A percentile compares a stretch with the other conserved stretches of the same genome.
phyloP scores from a whole-genome alignment of 2,888 invertebrate genomes.

The Mongoloraphidia duomilia region DNA sequence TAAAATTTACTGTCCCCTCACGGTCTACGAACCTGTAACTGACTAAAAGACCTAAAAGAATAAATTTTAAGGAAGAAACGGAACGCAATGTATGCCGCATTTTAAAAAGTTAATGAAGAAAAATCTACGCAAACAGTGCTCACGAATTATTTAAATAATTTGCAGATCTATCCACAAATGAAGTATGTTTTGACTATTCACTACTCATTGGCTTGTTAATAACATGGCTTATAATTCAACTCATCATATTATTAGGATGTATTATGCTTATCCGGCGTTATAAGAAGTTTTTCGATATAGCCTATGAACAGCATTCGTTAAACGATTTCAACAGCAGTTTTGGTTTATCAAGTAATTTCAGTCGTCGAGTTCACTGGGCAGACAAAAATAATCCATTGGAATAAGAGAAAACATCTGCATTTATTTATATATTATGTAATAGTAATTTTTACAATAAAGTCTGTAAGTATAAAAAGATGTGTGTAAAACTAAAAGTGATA shows the following conservation, averaged over 20 bases:
- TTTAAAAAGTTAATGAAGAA: neutral
- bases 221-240: conserved; percentile 38
- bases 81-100: too few relatives aligned
- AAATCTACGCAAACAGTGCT: neutral
- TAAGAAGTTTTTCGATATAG: conserved; percentile 32
- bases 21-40: too few relatives aligned
- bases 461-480: too few relatives aligned
- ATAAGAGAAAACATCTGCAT: too few relatives aligned
- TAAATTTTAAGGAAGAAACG: too few relatives aligned
- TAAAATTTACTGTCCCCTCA: too few relatives aligned
- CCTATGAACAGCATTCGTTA: conserved; percentile 29
- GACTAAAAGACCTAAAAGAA: too few relatives aligned
- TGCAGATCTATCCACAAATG: conserved; percentile 25
- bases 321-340: conserved; percentile 42
- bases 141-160: conserved; percentile 4
- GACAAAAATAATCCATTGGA: conserved; percentile 24
- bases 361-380: conserved; percentile 55
- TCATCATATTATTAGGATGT: conserved; percentile 37
- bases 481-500: too few relatives aligned
- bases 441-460: too few relatives aligned
- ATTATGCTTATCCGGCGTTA: conserved; percentile 39
- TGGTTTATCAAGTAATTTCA: conserved; percentile 46
- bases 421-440: too few relatives aligned
- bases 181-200: conserved; percentile 29
- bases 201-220: conserved; percentile 44